Base-by-base conservation (phyloP, 2,113 vertebrate species). In the Odocoileus hemionus region DNA sequence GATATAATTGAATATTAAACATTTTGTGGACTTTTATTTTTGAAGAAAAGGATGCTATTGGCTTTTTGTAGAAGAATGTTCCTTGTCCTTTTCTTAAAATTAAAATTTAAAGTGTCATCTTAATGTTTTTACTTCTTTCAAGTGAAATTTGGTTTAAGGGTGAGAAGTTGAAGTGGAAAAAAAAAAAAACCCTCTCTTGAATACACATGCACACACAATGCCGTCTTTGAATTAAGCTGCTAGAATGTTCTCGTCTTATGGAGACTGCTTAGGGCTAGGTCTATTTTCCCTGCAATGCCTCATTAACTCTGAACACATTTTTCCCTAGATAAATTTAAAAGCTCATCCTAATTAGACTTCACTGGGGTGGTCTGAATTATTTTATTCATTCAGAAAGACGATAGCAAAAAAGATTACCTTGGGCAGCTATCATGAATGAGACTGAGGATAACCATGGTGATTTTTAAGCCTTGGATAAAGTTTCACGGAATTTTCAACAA, bases 231-330 rank as follows among this genome's bases (percentile, higher is more conserved):
- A 97, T 95, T 47, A 79, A 13, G 7, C 50, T 88, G 39, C 94
- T 11, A 19, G 85, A 91, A 70, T 58, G 54, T 76, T 95, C 87
- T 78, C 58, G 80, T 79, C 86, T 30, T 87, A 54, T 1, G 1
- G 58, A 89, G 47, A 95, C 91, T 76, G 85, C 95, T 96, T 91
- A 90, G 0, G 5, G 76, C 90, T 36, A 82, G 83, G 50, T 79
- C 39, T 95, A 52, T 94, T 96, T 96, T 91, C 36, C 54, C n/a
- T 84, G 82, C 39, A 86, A 96, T 96, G 97, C 82, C 88, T 98
- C 95, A 92, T 97, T 96, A 96, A 78, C 70, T 96, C 94, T 58
- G 45, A 96, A 96, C 82, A 93, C 85, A 96, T 96, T 97, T 94
- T 94, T 61, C 85, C 92, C 80, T 95, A 82, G 82, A 95, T 94